phyloP scores from a whole-genome alignment of 2,113 vertebrate genomes.

The Hoplias malabaricus region DNA sequence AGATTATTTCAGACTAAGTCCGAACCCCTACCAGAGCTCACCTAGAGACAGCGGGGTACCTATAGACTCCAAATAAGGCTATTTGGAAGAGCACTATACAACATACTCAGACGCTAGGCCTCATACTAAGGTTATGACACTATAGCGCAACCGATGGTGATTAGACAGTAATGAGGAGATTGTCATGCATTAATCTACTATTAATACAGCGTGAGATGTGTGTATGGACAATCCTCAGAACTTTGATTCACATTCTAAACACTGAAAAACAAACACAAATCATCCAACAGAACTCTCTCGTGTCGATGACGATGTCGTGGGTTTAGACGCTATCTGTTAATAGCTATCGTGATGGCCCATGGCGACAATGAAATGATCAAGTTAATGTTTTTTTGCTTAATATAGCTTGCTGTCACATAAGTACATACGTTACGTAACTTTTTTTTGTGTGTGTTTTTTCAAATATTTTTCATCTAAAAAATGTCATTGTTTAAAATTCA shows the following conservation, averaged over 20 bases:
- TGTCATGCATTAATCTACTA: slow-evolving; percentile 73
- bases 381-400: slow-evolving; percentile 51
- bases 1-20: slow-evolving; percentile 33
- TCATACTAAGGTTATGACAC: slow-evolving; percentile 54
- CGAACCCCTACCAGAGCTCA: slow-evolving; percentile 29
- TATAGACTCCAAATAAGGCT: slow-evolving; percentile 25
- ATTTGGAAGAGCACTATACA: slow-evolving; percentile 23
- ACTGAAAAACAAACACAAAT: slow-evolving; percentile 15
- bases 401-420: slow-evolving; percentile 50
- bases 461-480: slow-evolving; percentile 36
- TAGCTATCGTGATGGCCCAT: slow-evolving; percentile 18
- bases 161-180: slow-evolving; percentile 65
- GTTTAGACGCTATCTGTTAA: slow-evolving; percentile 29
- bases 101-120: slow-evolving; percentile 43
- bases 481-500: slow-evolving; percentile 26
- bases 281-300: neutral
- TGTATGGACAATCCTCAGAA: slow-evolving; percentile 46
- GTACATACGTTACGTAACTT: slow-evolving; percentile 52
- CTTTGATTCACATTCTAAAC: neutral
- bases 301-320: neutral
- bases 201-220: slow-evolving; percentile 56
- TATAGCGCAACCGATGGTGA: slow-evolving; percentile 56
- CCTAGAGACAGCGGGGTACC: slow-evolving; percentile 5
- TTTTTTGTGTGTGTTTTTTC: too few relatives aligned
- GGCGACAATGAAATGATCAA: slow-evolving; percentile 22